Conservation (phyloP, 2,113 vertebrate genomes). For the Cygnus buccinator region DNA sequence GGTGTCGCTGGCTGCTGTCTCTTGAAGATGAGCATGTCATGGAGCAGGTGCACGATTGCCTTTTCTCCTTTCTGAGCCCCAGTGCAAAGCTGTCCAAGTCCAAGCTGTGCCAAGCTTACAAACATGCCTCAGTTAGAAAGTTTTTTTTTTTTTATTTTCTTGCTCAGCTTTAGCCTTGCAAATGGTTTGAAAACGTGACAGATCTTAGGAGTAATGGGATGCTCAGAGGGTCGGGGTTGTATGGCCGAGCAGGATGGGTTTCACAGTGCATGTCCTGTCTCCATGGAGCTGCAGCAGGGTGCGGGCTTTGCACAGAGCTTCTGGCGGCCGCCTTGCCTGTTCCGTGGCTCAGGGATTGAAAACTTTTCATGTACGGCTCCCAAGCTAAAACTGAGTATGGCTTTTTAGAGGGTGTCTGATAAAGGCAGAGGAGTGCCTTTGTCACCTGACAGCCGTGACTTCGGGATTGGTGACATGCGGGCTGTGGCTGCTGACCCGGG, state of each 20-base stretch:
- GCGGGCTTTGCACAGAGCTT: not conserved
- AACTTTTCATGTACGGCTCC: rapidly evolving
- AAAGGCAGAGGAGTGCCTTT: not conserved
- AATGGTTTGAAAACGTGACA: not conserved
- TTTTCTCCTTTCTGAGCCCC: not conserved
- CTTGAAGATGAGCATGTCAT: not conserved
- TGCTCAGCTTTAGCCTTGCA: not conserved
- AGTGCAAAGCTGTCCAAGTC: not conserved
- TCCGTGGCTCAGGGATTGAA: rapidly evolving
- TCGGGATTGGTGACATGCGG: rapidly evolving
- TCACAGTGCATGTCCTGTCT: not conserved
- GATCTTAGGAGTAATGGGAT: not conserved
- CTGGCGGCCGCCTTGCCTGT: not conserved
- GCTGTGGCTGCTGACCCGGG: not conserved
- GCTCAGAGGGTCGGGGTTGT: not conserved
- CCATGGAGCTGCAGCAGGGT: not conserved
- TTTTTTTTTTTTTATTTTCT: rapidly evolving
- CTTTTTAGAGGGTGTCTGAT: not conserved
- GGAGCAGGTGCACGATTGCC: not conserved
- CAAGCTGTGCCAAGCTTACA: not conserved
- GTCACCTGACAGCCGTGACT: not conserved
- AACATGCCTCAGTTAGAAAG: not conserved
- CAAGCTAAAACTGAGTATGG: not conserved
- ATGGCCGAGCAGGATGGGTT: not conserved
- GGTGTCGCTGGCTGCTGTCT: not conserved